Conservation (phyloP, 2,113 vertebrate genomes). For the Desmodus rotundus region DNA sequence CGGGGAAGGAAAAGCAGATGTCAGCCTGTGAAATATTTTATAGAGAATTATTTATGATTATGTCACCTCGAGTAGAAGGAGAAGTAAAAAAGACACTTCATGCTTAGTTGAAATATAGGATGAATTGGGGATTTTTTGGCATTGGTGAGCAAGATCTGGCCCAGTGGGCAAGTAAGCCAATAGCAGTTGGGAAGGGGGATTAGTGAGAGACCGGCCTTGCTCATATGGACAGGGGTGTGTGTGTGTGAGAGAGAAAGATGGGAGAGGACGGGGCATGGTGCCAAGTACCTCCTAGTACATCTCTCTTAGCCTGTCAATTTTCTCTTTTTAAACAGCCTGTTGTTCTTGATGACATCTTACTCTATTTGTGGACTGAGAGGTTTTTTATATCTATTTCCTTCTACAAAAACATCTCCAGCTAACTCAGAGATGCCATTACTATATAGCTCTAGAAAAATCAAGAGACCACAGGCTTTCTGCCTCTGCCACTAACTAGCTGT, state of each 20-base stretch:
- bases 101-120: neutral
- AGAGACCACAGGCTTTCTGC: neutral
- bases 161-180: neutral
- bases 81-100: neutral
- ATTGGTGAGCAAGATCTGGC: neutral
- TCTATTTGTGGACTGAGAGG: neutral
- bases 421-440: neutral
- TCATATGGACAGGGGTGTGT: neutral
- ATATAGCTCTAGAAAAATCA: neutral
- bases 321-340: neutral
- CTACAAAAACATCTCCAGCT: neutral
- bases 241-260: neutral
- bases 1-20: slow-evolving; percentile 50
- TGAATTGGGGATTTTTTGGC: neutral
- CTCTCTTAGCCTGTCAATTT: neutral
- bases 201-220: neutral
- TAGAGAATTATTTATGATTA: slow-evolving; percentile 19
- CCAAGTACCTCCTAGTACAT: neutral
- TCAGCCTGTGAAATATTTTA: slow-evolving; percentile 19
- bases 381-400: neutral
- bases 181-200: neutral
- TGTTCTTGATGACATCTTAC: neutral
- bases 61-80: slow-evolving; percentile 2
- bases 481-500: neutral
- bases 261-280: too few species aligned